Evolutionary conservation across 30 jellyfish, hydroid and myxozoan species (phyloP).

Genomic region (Aurelia aurita complex sp. Pacific): DNA sequence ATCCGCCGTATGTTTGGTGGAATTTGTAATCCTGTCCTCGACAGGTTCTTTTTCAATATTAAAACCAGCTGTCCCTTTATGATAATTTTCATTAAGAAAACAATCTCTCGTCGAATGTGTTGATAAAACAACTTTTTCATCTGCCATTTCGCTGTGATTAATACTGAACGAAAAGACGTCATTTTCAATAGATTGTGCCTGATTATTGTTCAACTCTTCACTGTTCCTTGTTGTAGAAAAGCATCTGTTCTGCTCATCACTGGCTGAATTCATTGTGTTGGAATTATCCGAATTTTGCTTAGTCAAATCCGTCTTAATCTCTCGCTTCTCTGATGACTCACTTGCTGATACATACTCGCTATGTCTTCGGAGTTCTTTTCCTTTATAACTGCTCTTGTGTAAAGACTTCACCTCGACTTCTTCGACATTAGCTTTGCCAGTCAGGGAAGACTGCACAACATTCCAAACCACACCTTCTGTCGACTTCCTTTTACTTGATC

Average conservation of each 20-base stretch:
- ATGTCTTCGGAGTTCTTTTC: too few species aligned
- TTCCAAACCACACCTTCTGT: too few species aligned
- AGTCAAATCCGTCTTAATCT: neutral
- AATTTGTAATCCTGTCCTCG: conserved; percentile 22
- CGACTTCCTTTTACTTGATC: too few species aligned
- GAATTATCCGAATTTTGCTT: neutral
- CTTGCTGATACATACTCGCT: too few species aligned
- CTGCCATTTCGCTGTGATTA: conserved; percentile 49
- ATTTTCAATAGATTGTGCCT: conserved; percentile 17
- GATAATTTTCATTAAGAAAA: conserved; percentile 21
- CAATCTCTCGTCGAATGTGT: conserved; percentile 35
- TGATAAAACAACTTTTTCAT: conserved; percentile 33
- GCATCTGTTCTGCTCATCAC: neutral
- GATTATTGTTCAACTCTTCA: conserved; percentile 28
- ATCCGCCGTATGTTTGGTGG: neutral
- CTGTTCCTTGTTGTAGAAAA: neutral
- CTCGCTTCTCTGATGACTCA: too few species aligned
- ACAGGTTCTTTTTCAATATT: conserved; percentile 45
- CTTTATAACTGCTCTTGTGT: too few species aligned
- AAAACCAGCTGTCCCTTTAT: conserved; percentile 49
- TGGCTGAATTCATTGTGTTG: neutral
- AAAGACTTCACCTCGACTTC: too few species aligned
- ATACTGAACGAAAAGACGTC: neutral
- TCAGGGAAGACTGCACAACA: too few species aligned
- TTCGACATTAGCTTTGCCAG: too few species aligned